A percentile compares a stretch with the other conserved stretches of the same genome.
Evolutionary conservation across 2,113 vertebrate species (phyloP).

Genomic region (Lasiurus borealis): DNA sequence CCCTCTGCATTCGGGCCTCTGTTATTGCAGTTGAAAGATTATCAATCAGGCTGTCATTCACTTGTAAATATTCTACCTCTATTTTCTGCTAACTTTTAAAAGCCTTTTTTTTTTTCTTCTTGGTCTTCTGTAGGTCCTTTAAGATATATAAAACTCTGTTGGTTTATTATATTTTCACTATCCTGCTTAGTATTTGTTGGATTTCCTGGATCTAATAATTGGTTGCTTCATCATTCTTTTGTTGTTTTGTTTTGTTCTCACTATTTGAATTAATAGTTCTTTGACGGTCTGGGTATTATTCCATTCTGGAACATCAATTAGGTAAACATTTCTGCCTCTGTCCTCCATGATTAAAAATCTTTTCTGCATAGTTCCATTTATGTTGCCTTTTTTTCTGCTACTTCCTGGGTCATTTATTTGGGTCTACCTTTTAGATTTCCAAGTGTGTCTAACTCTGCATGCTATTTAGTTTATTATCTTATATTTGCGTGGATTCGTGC

Average conservation of each 20-base stretch:
- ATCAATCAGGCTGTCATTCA: background rate
- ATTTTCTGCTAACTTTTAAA: background rate
- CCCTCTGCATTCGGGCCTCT: background rate
- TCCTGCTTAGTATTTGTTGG: background rate
- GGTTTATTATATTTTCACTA: background rate
- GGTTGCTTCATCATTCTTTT: background rate
- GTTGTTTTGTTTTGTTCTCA: background rate
- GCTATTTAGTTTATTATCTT: background rate
- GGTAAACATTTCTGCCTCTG: background rate
- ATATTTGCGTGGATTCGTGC: background rate
- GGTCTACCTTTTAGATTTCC: background rate
- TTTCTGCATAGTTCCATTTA: background rate
- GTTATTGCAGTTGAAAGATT: background rate
- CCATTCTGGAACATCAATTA: background rate
- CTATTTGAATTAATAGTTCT: background rate
- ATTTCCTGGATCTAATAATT: background rate
- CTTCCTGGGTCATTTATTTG: background rate
- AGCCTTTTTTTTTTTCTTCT: background rate
- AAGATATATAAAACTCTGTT: background rate
- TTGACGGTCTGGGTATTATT: background rate
- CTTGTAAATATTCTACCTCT: background rate
- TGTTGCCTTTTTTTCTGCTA: background rate
- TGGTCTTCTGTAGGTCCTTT: background rate
- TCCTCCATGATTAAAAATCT: background rate
- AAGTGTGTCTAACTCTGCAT: background rate